Evolutionary conservation across 1,140 invertebrate species (phyloP).

Genomic region (Bombus vancouverensis): DNA sequence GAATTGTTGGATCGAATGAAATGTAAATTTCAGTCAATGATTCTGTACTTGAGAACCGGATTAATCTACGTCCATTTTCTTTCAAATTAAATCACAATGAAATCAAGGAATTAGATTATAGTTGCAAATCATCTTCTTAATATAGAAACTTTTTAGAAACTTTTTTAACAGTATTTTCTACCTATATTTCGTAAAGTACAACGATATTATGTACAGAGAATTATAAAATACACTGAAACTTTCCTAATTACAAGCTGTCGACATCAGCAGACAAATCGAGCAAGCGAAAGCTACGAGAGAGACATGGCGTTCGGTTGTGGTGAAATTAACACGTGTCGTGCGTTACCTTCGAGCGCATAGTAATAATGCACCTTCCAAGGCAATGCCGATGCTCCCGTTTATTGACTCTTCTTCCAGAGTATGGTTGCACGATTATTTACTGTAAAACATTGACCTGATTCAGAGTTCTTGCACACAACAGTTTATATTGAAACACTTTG

Average conservation of each 20-base stretch:
- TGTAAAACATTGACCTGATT: background rate
- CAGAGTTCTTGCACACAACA: too few species aligned
- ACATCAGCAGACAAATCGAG: too few species aligned
- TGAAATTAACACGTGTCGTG: background rate
- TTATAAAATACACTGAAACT: background rate
- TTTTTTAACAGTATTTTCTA: too few species aligned
- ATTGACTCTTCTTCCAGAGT: slow-evolving; percentile 1
- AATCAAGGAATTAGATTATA: too few species aligned
- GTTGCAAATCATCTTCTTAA: too few species aligned
- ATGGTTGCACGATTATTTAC: background rate
- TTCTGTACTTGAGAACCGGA: too few species aligned
- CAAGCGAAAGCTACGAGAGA: background rate
- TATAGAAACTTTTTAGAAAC: too few species aligned
- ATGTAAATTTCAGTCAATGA: too few species aligned
- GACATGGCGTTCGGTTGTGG: background rate
- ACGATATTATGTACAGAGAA: background rate
- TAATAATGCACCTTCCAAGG: background rate
- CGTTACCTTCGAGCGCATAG: background rate
- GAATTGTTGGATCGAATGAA: too few species aligned
- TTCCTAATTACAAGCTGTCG: background rate
- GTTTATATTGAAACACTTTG: background rate
- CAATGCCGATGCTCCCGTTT: background rate
- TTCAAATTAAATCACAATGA: too few species aligned
- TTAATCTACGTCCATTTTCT: too few species aligned
- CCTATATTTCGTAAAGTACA: background rate